phyloP scores from a whole-genome alignment of 1,140 invertebrate species.

The Probaryconus sp. region DNA sequence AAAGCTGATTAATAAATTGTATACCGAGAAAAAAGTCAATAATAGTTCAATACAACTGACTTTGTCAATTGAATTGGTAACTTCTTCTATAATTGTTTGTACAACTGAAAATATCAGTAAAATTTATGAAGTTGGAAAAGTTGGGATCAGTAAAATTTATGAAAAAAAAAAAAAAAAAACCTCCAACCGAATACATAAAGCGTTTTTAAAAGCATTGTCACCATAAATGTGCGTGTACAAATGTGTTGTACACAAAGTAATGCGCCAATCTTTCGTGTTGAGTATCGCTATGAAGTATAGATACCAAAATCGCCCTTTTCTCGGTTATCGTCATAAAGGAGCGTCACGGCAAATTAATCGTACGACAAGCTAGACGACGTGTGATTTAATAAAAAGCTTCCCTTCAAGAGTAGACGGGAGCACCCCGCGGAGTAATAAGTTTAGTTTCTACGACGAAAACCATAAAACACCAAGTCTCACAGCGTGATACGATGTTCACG shows the following conservation, averaged over 20 bases:
- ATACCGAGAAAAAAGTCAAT: no score
- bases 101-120: no score
- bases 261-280: conserved; percentile 40
- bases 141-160: no score
- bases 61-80: no score
- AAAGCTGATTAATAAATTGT: no score
- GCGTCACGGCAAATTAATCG: conserved; percentile 76
- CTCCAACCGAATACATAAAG: no score
- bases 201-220: conserved; percentile 43
- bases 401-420: conserved; percentile 66
- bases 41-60: no score
- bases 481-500: conserved; percentile 71
- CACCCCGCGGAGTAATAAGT: conserved; percentile 75
- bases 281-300: conserved; percentile 69
- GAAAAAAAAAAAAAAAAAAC: no score
- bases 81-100: no score
- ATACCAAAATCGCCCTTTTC: conserved; percentile 58
- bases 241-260: conserved; percentile 27
- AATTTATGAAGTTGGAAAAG: no score
- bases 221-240: conserved; percentile 31
- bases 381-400: conserved; percentile 76
- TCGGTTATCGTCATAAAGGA: conserved; percentile 69
- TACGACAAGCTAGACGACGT: conserved; percentile 71
- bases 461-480: conserved; percentile 73
- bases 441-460: conserved; percentile 75